A percentile compares a stretch with the other conserved stretches of the same genome.
Evolutionary conservation across 2,797 vertebrate genomes (phyloP).

Genomic region (Ctenosaura bakeri): DNA sequence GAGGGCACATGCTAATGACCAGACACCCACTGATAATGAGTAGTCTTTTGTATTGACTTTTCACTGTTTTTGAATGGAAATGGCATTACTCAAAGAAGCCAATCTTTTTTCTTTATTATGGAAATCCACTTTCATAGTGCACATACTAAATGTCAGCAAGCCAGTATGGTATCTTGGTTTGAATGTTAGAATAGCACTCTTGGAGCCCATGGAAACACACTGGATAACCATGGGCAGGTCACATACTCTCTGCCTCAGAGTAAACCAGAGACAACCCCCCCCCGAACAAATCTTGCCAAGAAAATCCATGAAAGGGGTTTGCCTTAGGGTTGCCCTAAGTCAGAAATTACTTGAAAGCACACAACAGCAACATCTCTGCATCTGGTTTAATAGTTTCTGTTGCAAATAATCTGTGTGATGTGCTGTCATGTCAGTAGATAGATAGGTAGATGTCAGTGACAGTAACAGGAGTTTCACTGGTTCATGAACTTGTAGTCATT

Average conservation of each 20-base stretch:
- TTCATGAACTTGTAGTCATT: background rate
- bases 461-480: background rate
- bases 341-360: too few species aligned
- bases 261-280: too few species aligned
- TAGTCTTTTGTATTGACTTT: background rate
- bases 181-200: too few species aligned
- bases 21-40: background rate
- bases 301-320: too few species aligned
- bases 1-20: background rate
- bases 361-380: background rate
- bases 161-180: too few species aligned
- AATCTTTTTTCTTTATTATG: conserved; percentile 30
- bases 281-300: too few species aligned
- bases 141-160: background rate
- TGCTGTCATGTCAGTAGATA: background rate
- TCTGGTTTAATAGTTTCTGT: background rate
- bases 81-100: background rate
- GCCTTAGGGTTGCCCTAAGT: too few species aligned
- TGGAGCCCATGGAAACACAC: too few species aligned
- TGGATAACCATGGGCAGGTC: too few species aligned
- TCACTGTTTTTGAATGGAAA: background rate
- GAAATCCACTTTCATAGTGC: background rate
- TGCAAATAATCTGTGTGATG: background rate
- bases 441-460: background rate
- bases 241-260: too few species aligned